phyloP scores from a whole-genome alignment of 2,888 invertebrate genomes.

The Pocota personata region DNA sequence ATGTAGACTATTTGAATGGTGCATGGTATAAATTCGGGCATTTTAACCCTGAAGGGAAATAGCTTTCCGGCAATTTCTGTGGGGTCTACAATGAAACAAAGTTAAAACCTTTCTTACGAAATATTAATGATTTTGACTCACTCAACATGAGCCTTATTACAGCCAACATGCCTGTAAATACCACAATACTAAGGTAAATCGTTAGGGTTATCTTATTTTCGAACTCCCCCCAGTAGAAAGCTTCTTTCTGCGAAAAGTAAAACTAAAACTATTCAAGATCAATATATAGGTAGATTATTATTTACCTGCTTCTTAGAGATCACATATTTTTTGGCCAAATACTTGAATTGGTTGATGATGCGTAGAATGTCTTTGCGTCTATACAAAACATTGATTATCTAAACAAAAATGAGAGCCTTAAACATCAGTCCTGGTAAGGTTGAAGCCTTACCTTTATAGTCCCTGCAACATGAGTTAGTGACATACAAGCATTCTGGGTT shows the following conservation, averaged over 20 bases:
- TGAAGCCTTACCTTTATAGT: constrained; percentile 63
- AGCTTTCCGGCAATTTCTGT: constrained; percentile 73
- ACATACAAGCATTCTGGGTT: constrained; percentile 74
- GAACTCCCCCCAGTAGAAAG: constrained; percentile 71
- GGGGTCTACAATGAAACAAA: constrained; percentile 76
- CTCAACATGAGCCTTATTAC: constrained; percentile 67
- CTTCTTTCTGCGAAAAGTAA: constrained; percentile 51
- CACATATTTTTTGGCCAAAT: constrained; percentile 71
- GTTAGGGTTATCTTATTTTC: constrained; percentile 70
- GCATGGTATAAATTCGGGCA: constrained; percentile 75
- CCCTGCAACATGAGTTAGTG: constrained; percentile 72
- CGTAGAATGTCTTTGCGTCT: constrained; percentile 63
- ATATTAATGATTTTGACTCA: constrained; percentile 20
- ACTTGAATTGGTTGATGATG: constrained; percentile 54
- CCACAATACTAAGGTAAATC: constrained; percentile 65
- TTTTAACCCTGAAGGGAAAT: constrained; percentile 76
- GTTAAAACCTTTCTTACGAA: too few relatives aligned
- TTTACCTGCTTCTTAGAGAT: constrained; percentile 68
- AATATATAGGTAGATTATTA: constrained; percentile 45
- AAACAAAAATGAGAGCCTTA: too few relatives aligned
- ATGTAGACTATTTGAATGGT: constrained; percentile 75
- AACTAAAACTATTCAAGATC: background rate
- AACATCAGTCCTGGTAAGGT: rapidly evolving
- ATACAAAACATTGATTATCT: constrained; percentile 74
- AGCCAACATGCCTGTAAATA: constrained; percentile 64